Evolutionary conservation across 2,888 invertebrate genomes (phyloP).

Genomic region (Amiota minor): DNA sequence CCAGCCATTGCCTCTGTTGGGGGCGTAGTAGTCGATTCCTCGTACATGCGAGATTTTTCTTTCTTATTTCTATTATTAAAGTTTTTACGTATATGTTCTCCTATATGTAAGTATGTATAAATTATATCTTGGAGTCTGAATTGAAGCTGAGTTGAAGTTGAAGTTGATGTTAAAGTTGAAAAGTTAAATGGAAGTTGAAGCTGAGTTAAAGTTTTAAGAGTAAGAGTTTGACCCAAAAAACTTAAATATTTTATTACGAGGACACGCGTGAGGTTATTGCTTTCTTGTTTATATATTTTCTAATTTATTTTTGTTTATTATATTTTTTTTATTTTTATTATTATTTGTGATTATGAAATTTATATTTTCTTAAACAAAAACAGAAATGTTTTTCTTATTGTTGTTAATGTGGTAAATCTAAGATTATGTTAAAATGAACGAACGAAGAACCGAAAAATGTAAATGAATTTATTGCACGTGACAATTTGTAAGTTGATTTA

Average conservation of each 20-base stretch:
- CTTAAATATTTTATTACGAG: neutral
- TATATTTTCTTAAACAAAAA: constrained; percentile 11
- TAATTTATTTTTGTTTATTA: constrained; percentile 25
- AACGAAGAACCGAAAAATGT: constrained; percentile 41
- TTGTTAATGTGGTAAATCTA: constrained; percentile 1
- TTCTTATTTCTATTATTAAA: neutral
- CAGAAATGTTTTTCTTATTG: constrained; percentile 9
- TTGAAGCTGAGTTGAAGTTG: neutral
- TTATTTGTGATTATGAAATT: constrained; percentile 17
- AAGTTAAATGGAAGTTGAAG: no score
- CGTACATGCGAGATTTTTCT: constrained; percentile 50
- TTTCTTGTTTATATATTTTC: constrained; percentile 22
- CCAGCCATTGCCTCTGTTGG: constrained; percentile 64
- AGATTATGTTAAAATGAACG: neutral
- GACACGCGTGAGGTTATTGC: constrained; percentile 11
- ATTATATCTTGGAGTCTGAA: neutral
- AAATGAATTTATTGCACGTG: constrained; percentile 64
- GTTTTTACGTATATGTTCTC: neutral
- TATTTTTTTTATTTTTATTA: constrained; percentile 13
- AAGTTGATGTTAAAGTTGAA: no score
- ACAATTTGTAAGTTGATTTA: constrained; percentile 57
- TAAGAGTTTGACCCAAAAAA: no score
- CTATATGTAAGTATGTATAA: neutral
- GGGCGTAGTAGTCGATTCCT: constrained; percentile 51
- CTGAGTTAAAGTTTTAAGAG: no score